These are phyloP conservation scores for Eumeta japonica DNA, from an alignment of 1,140 invertebrate genomes.

Conservation along the genomic window DNA sequence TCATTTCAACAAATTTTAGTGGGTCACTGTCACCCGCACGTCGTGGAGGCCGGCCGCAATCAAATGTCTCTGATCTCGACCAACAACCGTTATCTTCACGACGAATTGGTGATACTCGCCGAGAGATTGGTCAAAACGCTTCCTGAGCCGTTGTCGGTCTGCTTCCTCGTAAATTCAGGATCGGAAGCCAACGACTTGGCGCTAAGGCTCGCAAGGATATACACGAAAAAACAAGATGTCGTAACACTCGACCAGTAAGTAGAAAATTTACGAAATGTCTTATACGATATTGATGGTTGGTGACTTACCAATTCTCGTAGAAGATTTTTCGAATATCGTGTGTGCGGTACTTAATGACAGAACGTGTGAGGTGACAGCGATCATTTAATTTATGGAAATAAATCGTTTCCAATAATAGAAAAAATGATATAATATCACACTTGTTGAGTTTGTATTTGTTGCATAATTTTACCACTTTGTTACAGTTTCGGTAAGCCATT, in stretches of 20 bases:
- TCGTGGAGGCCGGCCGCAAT: constrained; percentile 81
- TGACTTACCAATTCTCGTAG: no score
- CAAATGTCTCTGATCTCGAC: constrained; percentile 91
- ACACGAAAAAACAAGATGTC: constrained; percentile 86
- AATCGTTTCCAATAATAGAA: no score
- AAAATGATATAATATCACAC: no score
- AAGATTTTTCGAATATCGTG: no score
- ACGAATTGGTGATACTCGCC: constrained; percentile 90
- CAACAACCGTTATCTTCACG: constrained; percentile 94
- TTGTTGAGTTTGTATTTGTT: no score
- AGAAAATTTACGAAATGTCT: no score
- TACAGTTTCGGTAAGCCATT: no score
- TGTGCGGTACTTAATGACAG: no score
- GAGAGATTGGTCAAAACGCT: constrained; percentile 80
- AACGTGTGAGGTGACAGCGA: not conserved
- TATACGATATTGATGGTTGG: no score
- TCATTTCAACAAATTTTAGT: constrained; percentile 61
- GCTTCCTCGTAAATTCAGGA: constrained; percentile 98
- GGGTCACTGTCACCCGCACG: constrained; percentile 94
- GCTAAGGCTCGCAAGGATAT: constrained; percentile 81
- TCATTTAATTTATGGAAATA: no score
- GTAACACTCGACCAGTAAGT: constrained; percentile 96
- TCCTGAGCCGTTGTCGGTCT: constrained; percentile 81
- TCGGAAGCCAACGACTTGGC: constrained; percentile 99
- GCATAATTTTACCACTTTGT: no score